phyloP scores from a whole-genome alignment of 2,797 vertebrate genomes.

The Vultur gryphus region DNA sequence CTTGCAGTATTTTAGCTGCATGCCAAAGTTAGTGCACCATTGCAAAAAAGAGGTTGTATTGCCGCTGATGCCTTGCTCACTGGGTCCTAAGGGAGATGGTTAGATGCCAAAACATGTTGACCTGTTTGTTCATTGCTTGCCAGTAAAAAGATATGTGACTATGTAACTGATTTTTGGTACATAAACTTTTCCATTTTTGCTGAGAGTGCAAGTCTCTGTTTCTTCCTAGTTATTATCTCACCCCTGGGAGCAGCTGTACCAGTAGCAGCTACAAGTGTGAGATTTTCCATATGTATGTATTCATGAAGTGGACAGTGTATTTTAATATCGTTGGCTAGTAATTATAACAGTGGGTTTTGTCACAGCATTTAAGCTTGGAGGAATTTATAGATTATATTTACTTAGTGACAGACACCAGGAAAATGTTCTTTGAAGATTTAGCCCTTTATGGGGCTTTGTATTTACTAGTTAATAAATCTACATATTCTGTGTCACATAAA shows the following conservation, averaged over 20 bases:
- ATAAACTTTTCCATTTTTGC: neutral
- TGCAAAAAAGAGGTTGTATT: neutral
- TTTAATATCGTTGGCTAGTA: neutral
- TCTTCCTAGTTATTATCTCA: neutral
- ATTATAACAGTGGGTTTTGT: neutral
- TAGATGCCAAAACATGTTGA: neutral
- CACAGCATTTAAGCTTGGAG: neutral
- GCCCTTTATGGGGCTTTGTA: neutral
- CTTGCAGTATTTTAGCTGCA: neutral
- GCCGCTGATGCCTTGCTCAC: neutral
- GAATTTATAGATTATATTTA: neutral
- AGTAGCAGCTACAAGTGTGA: neutral
- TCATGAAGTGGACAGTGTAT: neutral
- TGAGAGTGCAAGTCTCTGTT: neutral
- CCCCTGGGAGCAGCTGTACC: constrained; percentile 2
- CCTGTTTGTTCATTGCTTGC: constrained; percentile 11
- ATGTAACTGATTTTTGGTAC: neutral
- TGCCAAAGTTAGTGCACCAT: neutral
- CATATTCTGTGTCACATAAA: neutral
- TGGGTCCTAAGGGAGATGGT: neutral
- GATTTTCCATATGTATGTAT: constrained; percentile 26
- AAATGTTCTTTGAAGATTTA: neutral
- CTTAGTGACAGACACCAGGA: neutral
- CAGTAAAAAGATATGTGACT: constrained; percentile 3
- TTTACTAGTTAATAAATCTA: neutral